These are phyloP conservation scores for Theretra japonica DNA, from an alignment of 2,888 invertebrate genomes.

Conservation along the genomic window DNA sequence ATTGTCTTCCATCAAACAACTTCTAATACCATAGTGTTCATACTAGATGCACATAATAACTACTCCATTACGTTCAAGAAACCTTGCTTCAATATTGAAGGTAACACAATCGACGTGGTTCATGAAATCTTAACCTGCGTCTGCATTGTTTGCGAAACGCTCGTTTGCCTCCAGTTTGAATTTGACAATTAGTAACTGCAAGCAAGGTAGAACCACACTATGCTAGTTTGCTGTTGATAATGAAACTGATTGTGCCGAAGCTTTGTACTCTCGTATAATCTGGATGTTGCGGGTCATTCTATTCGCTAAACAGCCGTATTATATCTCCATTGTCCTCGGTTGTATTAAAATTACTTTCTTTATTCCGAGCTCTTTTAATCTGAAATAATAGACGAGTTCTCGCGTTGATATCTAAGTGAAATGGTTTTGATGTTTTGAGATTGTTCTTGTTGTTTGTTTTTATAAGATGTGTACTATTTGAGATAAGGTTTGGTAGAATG, in stretches of 20 bases:
- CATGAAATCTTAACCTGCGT: background rate
- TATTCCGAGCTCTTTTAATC: slow-evolving; percentile 22
- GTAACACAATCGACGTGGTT: background rate
- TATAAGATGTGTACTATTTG: background rate
- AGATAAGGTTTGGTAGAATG: background rate
- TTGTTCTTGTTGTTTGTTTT: background rate
- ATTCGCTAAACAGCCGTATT: slow-evolving; percentile 24
- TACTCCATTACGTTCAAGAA: no score
- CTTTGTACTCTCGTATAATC: slow-evolving; percentile 10
- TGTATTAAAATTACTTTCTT: slow-evolving; percentile 21
- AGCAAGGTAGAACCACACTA: no score
- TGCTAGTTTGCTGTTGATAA: background rate
- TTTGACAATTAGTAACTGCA: slow-evolving; percentile 4
- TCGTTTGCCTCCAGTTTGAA: background rate
- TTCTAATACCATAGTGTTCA: no score
- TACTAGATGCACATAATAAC: no score
- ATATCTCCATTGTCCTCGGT: slow-evolving; percentile 3
- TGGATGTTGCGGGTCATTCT: slow-evolving; percentile 13
- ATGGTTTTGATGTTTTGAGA: background rate
- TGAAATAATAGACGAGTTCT: slow-evolving; percentile 18
- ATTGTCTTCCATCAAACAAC: no score
- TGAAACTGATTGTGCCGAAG: slow-evolving; percentile 7
- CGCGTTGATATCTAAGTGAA: slow-evolving; percentile 15
- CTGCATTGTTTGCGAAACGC: background rate
- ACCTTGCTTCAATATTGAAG: background rate